Evolutionary conservation across 2,888 invertebrate genomes (phyloP).

Genomic region (Lypha dubia): DNA sequence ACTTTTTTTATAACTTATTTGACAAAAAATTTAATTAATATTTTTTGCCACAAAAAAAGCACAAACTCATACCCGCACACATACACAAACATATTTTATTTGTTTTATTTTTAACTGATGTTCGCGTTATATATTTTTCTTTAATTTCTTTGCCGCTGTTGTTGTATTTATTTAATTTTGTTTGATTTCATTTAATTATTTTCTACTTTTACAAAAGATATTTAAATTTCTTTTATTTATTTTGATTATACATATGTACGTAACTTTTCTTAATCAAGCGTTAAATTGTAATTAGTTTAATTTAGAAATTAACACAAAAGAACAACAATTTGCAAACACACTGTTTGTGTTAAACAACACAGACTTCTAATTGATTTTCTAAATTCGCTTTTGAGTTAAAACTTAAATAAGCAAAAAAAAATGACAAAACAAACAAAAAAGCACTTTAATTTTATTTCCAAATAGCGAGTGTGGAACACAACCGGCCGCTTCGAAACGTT

Average conservation of each 20-base stretch:
- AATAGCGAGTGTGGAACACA: conserved; percentile 39
- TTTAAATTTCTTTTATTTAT: conserved; percentile 54
- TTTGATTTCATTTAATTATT: conserved; percentile 3
- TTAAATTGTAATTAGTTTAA: conserved; percentile 26
- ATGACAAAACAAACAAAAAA: no score
- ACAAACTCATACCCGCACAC: conserved; percentile 10
- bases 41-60: conserved; percentile 48
- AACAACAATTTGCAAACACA: background rate
- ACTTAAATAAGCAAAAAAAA: conserved; percentile 26
- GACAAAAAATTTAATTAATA: conserved; percentile 23
- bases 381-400: conserved; percentile 37
- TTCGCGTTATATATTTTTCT: conserved; percentile 65
- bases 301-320: background rate
- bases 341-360: conserved; percentile 7
- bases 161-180: conserved; percentile 49
- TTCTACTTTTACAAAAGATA: conserved; percentile 32
- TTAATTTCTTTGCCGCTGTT: conserved; percentile 33
- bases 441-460: conserved; percentile 14
- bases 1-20: conserved; percentile 58
- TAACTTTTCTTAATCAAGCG: conserved; percentile 28
- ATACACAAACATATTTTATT: conserved; percentile 64
- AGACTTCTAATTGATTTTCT: conserved; percentile 11
- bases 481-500: conserved; percentile 70
- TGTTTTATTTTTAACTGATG: conserved; percentile 69
- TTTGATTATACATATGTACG: conserved; percentile 50